Percentiles rank a stretch among this genome's conserved stretches.
These are phyloP conservation scores for Fistularia tabacaria DNA, from an alignment of 2,797 vertebrate species.

Conservation along the genomic window DNA sequence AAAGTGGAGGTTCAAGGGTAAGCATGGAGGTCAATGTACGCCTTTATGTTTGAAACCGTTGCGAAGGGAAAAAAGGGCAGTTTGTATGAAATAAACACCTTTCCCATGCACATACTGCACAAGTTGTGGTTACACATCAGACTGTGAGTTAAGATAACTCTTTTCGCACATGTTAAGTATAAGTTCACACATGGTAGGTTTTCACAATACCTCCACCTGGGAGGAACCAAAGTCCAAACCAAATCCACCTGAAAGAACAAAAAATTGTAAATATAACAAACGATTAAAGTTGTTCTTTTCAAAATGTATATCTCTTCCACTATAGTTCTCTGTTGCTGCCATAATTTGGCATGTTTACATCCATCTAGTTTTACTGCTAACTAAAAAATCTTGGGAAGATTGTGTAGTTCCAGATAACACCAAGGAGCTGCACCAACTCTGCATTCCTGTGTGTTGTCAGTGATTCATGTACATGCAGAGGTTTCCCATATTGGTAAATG, in stretches of 20 bases:
- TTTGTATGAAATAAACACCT: slow-evolving; percentile 2
- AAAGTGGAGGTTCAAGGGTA: slow-evolving; percentile 9
- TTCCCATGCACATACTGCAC: background rate
- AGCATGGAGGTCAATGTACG: slow-evolving; percentile 3
- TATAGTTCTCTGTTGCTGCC: background rate
- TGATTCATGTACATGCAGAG: slow-evolving; percentile 29
- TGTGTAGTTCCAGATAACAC: slow-evolving; percentile 58
- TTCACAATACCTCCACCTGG: too few relatives aligned
- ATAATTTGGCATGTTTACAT: slow-evolving; percentile 32
- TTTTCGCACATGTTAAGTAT: too few relatives aligned
- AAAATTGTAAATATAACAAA: too few relatives aligned
- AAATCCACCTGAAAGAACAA: too few relatives aligned
- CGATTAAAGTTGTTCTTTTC: too few relatives aligned
- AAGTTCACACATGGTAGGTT: background rate
- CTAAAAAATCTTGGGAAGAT: slow-evolving; percentile 60
- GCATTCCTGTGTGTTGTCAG: slow-evolving; percentile 64
- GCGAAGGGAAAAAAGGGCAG: slow-evolving; percentile 3
- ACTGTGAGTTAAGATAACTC: too few relatives aligned
- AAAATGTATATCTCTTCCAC: too few relatives aligned
- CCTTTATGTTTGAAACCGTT: slow-evolving; percentile 18
- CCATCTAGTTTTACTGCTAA: slow-evolving; percentile 49
- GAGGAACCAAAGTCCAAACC: too few relatives aligned
- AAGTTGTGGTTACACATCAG: too few relatives aligned
- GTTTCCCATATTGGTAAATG: slow-evolving; percentile 77
- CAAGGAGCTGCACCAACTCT: slow-evolving; percentile 41